phyloP scores from a whole-genome alignment of 2,888 invertebrate genomes.

The Lepidocyrtoides sp. region DNA sequence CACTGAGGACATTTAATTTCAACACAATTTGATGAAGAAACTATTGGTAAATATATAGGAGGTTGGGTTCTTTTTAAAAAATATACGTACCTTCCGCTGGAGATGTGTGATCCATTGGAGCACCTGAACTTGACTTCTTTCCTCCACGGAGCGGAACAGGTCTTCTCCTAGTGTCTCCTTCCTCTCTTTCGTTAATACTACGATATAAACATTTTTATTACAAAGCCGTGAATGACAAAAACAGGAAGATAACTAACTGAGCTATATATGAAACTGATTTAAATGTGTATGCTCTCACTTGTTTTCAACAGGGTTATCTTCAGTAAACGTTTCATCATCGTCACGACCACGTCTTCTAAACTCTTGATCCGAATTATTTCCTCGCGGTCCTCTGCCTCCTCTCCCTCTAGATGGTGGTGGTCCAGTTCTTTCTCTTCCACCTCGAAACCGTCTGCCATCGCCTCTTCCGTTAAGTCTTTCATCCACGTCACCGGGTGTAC shows the following conservation, averaged over 20 bases:
- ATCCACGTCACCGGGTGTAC: conserved; percentile 85
- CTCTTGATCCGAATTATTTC: conserved; percentile 77
- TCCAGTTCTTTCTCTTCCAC: conserved; percentile 77
- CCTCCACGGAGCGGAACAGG: conserved; percentile 78
- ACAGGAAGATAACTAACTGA: neutral
- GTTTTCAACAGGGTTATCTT: conserved; percentile 81
- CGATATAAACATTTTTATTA: neutral
- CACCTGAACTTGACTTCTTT: conserved; percentile 82
- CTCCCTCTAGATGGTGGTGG: conserved; percentile 74
- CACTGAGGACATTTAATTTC: too few species aligned
- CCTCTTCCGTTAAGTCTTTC: conserved; percentile 84
- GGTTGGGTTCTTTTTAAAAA: too few species aligned
- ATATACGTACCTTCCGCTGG: conserved; percentile 80
- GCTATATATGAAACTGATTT: neutral
- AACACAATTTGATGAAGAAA: too few species aligned
- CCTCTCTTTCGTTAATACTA: conserved; percentile 79
- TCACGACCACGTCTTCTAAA: conserved; percentile 81
- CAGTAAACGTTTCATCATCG: conserved; percentile 81
- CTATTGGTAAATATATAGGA: too few species aligned
- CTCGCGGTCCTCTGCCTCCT: conserved; percentile 69
- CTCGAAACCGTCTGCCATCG: conserved; percentile 79
- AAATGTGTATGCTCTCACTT: conserved; percentile 45
- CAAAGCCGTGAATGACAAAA: too few species aligned
- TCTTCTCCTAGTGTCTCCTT: conserved; percentile 82
- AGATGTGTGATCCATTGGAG: conserved; percentile 82